A percentile compares a stretch with the other conserved stretches of the same genome.
phyloP scores from a whole-genome alignment of 1,140 invertebrate genomes.

The Propsilocerus akamusi region DNA sequence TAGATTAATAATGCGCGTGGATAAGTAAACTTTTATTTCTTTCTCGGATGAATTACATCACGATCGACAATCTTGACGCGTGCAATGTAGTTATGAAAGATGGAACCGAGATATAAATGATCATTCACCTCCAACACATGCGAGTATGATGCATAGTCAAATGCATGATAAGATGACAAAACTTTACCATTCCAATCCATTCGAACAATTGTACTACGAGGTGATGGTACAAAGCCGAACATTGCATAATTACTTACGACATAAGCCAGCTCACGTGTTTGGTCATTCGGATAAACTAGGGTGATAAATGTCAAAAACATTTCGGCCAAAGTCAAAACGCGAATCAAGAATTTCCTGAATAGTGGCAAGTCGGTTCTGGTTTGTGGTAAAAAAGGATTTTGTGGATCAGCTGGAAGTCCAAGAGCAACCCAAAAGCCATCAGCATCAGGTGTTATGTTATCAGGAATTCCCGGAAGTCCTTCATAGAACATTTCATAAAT shows the following conservation, averaged over 20 bases:
- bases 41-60: conserved; percentile 17
- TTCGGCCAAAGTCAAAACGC: conserved; percentile 31
- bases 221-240: conserved; percentile 16
- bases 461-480: conserved; percentile 54
- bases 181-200: conserved; percentile 43
- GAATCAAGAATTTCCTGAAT: conserved; percentile 33
- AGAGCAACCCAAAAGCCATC: conserved; percentile 49
- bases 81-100: conserved; percentile 42
- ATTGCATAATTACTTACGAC: conserved; percentile 27
- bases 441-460: conserved; percentile 46
- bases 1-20: too few species aligned
- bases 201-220: conserved; percentile 30
- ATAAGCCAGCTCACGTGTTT: conserved; percentile 18
- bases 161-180: conserved; percentile 32
- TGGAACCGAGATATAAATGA: conserved; percentile 37
- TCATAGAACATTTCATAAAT: conserved; percentile 48
- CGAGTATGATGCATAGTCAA: conserved; percentile 25
- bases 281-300: conserved; percentile 28
- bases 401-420: conserved; percentile 26
- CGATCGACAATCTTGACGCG: conserved; percentile 32
- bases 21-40: too few species aligned
- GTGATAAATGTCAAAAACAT: conserved; percentile 32
- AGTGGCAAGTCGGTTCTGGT: conserved; percentile 34
- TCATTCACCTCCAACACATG: conserved; percentile 38
- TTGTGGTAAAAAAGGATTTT: conserved; percentile 26